phyloP scores from a whole-genome alignment of 1,140 invertebrate genomes.

The Cotesia glomerata region DNA sequence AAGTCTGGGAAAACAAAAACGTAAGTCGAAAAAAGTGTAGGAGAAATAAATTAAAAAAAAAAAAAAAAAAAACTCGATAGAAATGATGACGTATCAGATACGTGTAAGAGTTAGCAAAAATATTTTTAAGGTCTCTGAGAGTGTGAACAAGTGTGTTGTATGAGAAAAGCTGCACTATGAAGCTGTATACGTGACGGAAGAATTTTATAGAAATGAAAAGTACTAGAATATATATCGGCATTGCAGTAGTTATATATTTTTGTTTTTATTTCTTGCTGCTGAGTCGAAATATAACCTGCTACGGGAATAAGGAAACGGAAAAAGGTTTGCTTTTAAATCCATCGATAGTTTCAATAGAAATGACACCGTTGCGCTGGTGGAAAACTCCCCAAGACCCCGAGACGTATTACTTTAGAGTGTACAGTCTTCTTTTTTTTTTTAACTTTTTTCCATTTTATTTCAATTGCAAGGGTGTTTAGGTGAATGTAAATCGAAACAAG shows the following conservation, averaged over 20 bases:
- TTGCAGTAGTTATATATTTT: neutral
- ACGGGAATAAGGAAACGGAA: no score
- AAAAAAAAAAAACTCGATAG: neutral
- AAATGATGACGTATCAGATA: neutral
- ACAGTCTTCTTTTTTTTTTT: no score
- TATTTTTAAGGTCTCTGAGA: neutral
- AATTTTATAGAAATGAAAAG: conserved; percentile 1
- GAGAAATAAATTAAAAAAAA: neutral
- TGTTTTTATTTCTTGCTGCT: no score
- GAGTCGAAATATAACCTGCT: no score
- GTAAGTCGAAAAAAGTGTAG: neutral
- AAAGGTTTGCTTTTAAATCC: no score
- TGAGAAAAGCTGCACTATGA: neutral
- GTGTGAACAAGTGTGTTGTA: neutral
- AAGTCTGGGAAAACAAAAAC: neutral
- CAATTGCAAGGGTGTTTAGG: no score
- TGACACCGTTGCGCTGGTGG: no score
- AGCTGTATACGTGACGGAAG: neutral
- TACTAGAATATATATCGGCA: neutral
- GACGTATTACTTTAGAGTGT: no score
- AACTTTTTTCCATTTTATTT: no score
- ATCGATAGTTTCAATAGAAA: no score
- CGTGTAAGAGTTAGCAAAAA: neutral
- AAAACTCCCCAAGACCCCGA: no score
- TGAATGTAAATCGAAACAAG: no score